Base-by-base conservation (phyloP, 2,888 invertebrate species). In the Ditula angustiorana region DNA sequence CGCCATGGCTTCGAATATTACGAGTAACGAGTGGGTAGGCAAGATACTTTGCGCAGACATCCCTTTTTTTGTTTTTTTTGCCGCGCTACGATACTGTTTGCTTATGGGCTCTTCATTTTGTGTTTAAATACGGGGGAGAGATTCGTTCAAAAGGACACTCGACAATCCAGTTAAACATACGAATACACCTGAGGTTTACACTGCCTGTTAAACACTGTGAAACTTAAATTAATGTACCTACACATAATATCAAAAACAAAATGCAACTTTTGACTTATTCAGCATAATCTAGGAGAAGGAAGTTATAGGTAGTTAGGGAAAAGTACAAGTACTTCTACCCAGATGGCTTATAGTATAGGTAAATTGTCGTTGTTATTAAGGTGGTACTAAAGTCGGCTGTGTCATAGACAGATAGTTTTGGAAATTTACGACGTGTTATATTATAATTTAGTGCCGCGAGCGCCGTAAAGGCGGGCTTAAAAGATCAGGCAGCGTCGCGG, bases 361-460 rank as follows among this genome's bases (percentile, higher is more conserved):
- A n/a, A n/a, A n/a, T 41, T 41, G 41, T 19, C 24, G 28, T 30
- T 44, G 26, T 57, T 66, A 67, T 61, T 73, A 67, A 70, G 62
- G 61, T 61, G 78, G 78, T 74, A 78, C 80, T 81, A 87, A 90
- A 88, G 85, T 83, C 85, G 69, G 67, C 64, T 69, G 70, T 78
- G 90, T 88, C 90, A 85, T 75, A 71, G 71, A 73, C 77, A 87
- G 90, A 90, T 92, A 92, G 91, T 91, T 90, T 82, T 80, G 73
- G 82, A 83, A 91, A 92, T 92, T 92, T 92, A 92, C 82, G 91
- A 87, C 82, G 80, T 91, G 91, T 92, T 92, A 89, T 90, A 92
- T 92, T 91, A 90, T 92, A 92, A 92, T 92, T 92, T 92, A 92
- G 88, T 90, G 79, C 81, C 79, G 84, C 82, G 79, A 80, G 80